Conservation (phyloP, 2,113 vertebrate species). For the Microcebus ravelobensis region DNA sequence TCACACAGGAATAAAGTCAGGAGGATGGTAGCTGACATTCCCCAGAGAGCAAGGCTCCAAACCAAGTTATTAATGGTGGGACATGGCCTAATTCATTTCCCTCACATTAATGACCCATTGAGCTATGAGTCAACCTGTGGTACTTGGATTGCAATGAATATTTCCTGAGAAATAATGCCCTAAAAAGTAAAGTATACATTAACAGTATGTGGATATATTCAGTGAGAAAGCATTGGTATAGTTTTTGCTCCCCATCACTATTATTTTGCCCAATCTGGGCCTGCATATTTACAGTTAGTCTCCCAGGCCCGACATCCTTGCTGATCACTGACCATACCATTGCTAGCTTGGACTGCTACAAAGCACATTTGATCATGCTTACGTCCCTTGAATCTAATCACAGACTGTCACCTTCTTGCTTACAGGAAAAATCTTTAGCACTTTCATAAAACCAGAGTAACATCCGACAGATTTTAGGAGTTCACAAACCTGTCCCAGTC, state of each 20-base stretch:
- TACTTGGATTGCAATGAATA: background rate
- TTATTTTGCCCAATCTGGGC: background rate
- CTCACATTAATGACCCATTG: background rate
- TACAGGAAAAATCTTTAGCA: background rate
- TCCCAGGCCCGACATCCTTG: background rate
- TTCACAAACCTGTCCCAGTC: background rate
- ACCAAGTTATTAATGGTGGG: background rate
- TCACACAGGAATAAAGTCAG: background rate
- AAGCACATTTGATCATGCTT: background rate
- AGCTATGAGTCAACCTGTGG: background rate
- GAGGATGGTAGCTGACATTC: background rate
- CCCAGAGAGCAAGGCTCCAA: background rate
- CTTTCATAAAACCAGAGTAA: background rate
- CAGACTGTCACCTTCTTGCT: background rate
- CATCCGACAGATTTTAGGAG: background rate
- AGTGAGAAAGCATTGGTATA: background rate
- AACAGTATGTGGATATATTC: background rate
- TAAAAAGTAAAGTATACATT: background rate
- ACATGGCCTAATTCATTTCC: background rate
- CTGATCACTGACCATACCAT: background rate
- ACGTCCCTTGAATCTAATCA: background rate
- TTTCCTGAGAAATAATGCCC: background rate
- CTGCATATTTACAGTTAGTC: background rate
- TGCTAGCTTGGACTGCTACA: background rate
- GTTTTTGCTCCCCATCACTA: background rate